phyloP scores from a whole-genome alignment of 1,140 invertebrate genomes.

The Solen grandis region DNA sequence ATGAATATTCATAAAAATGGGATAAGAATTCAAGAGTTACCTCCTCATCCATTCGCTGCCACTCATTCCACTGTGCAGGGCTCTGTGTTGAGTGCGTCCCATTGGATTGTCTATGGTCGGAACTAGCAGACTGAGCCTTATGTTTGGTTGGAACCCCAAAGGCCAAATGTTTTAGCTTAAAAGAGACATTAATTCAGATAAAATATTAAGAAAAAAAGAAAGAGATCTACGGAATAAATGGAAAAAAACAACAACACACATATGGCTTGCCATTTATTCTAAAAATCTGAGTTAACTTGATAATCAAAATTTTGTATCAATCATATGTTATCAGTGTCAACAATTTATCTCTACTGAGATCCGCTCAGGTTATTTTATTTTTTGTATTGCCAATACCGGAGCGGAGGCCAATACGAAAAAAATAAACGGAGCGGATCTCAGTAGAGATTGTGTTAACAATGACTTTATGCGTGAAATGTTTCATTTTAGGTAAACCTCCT shows the following conservation, averaged over 20 bases:
- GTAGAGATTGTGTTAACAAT: background rate
- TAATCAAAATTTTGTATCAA: background rate
- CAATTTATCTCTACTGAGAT: background rate
- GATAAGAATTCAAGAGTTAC: background rate
- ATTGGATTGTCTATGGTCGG: constrained; percentile 11
- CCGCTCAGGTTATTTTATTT: background rate
- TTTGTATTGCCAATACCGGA: background rate
- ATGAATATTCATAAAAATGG: background rate
- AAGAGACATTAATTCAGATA: background rate
- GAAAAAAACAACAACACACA: background rate
- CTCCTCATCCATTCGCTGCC: constrained; percentile 47
- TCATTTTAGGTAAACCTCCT: background rate
- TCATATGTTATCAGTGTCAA: background rate
- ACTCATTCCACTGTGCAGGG: constrained; percentile 47
- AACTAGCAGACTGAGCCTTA: background rate
- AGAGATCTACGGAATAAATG: background rate
- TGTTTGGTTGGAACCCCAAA: constrained; percentile 33
- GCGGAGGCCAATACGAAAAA: background rate
- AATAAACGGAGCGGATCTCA: background rate
- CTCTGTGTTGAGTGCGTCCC: background rate
- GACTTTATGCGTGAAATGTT: background rate
- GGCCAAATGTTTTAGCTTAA: constrained; percentile 48
- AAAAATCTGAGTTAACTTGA: background rate
- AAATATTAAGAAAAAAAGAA: background rate
- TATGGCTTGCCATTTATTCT: constrained; percentile 3